phyloP scores from a whole-genome alignment of 92 coral and sea anemone genomes.

The Phenganax stokvisi region DNA sequence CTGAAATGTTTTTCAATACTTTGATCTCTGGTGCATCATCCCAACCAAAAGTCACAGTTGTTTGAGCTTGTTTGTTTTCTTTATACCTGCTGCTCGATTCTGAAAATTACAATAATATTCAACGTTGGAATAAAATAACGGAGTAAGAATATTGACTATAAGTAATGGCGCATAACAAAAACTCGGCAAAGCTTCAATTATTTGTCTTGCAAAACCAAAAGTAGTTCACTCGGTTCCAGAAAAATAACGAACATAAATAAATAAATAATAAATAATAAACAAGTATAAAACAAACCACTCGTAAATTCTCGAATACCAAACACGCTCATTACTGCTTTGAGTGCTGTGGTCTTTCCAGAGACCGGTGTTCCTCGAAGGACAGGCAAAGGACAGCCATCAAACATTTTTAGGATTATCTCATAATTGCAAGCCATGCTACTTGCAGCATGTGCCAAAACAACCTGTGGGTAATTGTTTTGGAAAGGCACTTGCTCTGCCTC shows the following conservation, averaged over 20 bases:
- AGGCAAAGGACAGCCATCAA: constrained; percentile 45
- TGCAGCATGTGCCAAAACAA: constrained; percentile 44
- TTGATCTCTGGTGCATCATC: background rate
- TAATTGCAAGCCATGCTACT: background rate
- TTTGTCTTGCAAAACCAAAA: too few species aligned
- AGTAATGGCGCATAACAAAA: too few species aligned
- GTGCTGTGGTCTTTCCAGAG: constrained; percentile 50
- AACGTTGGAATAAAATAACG: background rate
- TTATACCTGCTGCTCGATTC: background rate
- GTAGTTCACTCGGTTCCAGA: background rate
- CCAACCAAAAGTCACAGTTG: background rate
- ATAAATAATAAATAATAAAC: background rate
- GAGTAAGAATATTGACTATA: too few species aligned
- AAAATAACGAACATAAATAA: background rate
- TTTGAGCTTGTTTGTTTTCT: background rate
- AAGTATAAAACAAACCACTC: background rate
- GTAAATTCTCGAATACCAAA: background rate
- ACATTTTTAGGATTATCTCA: too few species aligned
- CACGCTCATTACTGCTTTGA: constrained; percentile 37
- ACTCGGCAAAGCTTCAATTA: too few species aligned
- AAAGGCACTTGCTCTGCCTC: constrained; percentile 39
- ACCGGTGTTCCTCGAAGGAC: constrained; percentile 46
- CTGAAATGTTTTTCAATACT: background rate
- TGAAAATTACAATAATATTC: background rate
- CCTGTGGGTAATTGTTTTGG: constrained; percentile 46